A percentile compares a stretch with the other conserved stretches of the same genome.
phyloP scores from a whole-genome alignment of 2,888 invertebrate genomes.

The Macaria liturata region DNA sequence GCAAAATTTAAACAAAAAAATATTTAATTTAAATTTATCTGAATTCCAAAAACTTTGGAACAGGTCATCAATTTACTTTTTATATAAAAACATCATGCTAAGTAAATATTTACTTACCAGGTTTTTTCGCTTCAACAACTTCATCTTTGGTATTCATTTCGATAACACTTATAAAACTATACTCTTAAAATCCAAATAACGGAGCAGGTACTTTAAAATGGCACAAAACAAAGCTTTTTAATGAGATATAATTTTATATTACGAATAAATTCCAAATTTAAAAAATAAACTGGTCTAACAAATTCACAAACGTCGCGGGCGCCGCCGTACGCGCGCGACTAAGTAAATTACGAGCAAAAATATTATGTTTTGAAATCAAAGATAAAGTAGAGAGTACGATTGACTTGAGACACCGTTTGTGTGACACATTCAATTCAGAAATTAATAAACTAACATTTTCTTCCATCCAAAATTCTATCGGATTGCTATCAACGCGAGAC shows the following conservation, averaged over 20 bases:
- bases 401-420: not conserved
- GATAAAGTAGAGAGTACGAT: not conserved
- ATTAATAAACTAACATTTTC: too few relatives aligned
- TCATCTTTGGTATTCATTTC: constrained; percentile 33
- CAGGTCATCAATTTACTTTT: too few relatives aligned
- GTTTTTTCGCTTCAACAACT: constrained; percentile 22
- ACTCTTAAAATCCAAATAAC: not conserved
- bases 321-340: not conserved
- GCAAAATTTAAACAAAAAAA: too few relatives aligned
- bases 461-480: too few relatives aligned
- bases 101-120: constrained; percentile 24
- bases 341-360: not conserved
- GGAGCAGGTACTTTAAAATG: not conserved
- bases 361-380: not conserved
- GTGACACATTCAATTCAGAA: too few relatives aligned
- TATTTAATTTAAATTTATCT: too few relatives aligned
- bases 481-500: too few relatives aligned
- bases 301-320: constrained; percentile 10
- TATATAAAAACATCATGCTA: not conserved
- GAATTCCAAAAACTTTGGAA: too few relatives aligned
- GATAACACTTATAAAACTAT: not conserved
- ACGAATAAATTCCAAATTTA: not conserved
- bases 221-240: constrained; percentile 5
- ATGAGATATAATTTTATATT: constrained; percentile 3
- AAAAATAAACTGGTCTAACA: not conserved